phyloP scores from a whole-genome alignment of 2,888 invertebrate genomes.

The Pristionchus maxplancki region DNA sequence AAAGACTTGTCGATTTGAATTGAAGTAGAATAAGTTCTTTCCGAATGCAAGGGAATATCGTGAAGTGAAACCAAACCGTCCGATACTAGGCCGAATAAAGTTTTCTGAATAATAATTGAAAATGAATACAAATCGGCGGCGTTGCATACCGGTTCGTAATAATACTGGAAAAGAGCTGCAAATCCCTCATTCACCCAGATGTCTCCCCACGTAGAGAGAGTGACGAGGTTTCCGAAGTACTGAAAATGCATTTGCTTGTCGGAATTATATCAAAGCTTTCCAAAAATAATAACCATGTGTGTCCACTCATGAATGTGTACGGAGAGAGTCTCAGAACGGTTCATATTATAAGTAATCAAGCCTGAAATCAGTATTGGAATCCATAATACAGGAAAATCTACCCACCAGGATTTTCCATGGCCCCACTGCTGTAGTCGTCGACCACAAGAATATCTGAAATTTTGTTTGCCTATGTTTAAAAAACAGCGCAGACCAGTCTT shows the following conservation, averaged over 20 bases:
- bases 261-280: background rate
- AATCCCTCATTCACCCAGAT: conserved; percentile 18
- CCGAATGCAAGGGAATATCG: background rate
- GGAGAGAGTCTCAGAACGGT: background rate
- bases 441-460: background rate
- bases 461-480: too few relatives aligned
- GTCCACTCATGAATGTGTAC: background rate
- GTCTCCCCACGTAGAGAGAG: background rate
- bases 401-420: background rate
- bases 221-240: conserved; percentile 2
- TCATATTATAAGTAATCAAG: background rate
- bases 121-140: background rate
- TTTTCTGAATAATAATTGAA: background rate
- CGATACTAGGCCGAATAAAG: background rate
- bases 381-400: background rate
- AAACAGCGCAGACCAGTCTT: too few relatives aligned
- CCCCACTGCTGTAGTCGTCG: background rate
- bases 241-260: too few relatives aligned
- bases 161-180: background rate
- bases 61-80: background rate
- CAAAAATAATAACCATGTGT: background rate
- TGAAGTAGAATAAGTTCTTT: background rate
- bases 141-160: background rate
- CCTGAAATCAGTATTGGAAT: background rate
- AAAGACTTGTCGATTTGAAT: background rate